A percentile compares a stretch with the other conserved stretches of the same genome.
These are phyloP conservation scores for Microchrysa polita DNA, from an alignment of 2,888 invertebrate genomes.

Conservation along the genomic window DNA sequence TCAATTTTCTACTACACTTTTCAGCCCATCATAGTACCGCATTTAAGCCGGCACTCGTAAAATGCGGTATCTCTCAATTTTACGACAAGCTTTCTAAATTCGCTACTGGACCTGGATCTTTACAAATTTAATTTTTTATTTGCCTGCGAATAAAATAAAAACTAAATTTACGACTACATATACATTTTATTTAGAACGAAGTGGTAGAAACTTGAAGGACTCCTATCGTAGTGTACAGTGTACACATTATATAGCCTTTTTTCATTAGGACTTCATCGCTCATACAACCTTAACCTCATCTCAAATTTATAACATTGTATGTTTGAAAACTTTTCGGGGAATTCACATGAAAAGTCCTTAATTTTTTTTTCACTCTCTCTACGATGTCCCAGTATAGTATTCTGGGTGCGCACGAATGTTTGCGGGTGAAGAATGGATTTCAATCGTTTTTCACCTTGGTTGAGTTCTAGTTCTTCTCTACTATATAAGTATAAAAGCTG, in stretches of 20 bases:
- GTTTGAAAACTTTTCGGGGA: too few species aligned
- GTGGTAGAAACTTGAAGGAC: neutral
- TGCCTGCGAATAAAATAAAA: neutral
- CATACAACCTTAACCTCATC: too few species aligned
- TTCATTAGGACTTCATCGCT: neutral
- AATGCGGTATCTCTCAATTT: neutral
- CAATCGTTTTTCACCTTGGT: too few species aligned
- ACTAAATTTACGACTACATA: constrained; percentile 11
- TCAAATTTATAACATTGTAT: too few species aligned
- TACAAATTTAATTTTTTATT: neutral
- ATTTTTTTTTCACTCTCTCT: too few species aligned
- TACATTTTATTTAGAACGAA: constrained; percentile 1
- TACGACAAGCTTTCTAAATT: neutral
- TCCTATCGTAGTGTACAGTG: neutral
- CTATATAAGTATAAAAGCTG: too few species aligned
- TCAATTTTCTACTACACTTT: too few species aligned
- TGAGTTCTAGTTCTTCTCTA: too few species aligned
- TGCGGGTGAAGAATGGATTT: too few species aligned
- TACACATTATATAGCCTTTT: neutral
- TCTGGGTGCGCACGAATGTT: too few species aligned
- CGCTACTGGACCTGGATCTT: neutral
- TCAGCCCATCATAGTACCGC: neutral
- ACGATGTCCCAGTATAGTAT: too few species aligned
- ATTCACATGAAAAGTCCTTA: too few species aligned
- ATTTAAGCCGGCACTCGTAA: neutral